Percentiles rank a stretch among this genome's conserved stretches.
These are phyloP conservation scores for Dendrocincla tyrannina DNA, from an alignment of 2,797 vertebrate genomes.

Conservation along the genomic window DNA sequence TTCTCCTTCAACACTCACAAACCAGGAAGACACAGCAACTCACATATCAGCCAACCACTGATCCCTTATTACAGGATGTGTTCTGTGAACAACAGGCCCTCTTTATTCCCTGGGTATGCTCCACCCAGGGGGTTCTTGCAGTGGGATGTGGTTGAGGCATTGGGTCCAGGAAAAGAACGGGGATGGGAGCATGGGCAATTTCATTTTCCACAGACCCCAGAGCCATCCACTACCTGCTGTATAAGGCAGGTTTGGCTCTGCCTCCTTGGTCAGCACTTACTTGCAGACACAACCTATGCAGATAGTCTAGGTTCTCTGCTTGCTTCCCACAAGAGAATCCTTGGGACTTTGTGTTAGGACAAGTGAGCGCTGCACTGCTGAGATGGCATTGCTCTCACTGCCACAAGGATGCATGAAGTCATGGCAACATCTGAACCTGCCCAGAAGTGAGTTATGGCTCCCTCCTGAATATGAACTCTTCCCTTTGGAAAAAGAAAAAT, in stretches of 20 bases:
- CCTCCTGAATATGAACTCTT: not conserved
- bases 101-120: not conserved
- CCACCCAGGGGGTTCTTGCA: not conserved
- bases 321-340: not conserved
- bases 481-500: not conserved
- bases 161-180: not conserved
- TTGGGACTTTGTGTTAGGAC: not conserved
- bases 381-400: not conserved
- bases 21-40: not conserved
- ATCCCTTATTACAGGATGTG: not conserved
- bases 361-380: not conserved
- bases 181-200: not conserved
- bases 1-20: not conserved
- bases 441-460: not conserved
- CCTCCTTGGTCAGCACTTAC: not conserved
- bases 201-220: not conserved
- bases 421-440: not conserved
- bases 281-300: not conserved
- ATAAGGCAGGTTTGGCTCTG: not conserved
- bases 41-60: not conserved
- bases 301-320: not conserved
- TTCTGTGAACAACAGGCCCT: not conserved
- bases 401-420: not conserved
- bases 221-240: not conserved
- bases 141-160: not conserved